phyloP scores from a whole-genome alignment of 2,797 vertebrate genomes.

The Gymnothorax javanicus region DNA sequence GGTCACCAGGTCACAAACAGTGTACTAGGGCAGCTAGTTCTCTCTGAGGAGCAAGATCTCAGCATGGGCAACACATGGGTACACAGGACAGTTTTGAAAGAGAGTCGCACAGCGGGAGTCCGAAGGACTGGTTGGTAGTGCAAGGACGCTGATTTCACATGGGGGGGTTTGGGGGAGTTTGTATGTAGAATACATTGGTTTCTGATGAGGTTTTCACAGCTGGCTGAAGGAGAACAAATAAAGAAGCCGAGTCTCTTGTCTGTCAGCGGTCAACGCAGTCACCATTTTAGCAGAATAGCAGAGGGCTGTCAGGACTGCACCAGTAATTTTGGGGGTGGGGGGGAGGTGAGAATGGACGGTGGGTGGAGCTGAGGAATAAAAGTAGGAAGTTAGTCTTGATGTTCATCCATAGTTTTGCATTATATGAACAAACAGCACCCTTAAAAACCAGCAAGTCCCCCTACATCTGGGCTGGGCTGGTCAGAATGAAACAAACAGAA shows the following conservation, averaged over 20 bases:
- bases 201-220: not conserved
- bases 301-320: not conserved
- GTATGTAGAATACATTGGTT: not conserved
- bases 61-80: too few relatives aligned
- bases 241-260: not conserved
- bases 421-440: too few relatives aligned
- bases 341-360: not conserved
- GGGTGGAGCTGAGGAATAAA: too few relatives aligned
- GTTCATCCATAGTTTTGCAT: too few relatives aligned
- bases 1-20: too few relatives aligned
- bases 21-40: too few relatives aligned
- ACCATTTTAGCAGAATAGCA: not conserved
- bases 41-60: too few relatives aligned
- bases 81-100: too few relatives aligned
- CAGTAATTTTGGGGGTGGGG: not conserved
- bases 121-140: too few relatives aligned
- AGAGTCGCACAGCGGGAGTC: too few relatives aligned
- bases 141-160: not conserved
- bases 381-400: too few relatives aligned
- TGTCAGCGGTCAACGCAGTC: not conserved
- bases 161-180: not conserved
- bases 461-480: not conserved
- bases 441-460: too few relatives aligned
- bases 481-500: not conserved
- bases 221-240: not conserved